Base-by-base conservation (phyloP, 2,888 invertebrate genomes). In the Ptychoptera albimana region DNA sequence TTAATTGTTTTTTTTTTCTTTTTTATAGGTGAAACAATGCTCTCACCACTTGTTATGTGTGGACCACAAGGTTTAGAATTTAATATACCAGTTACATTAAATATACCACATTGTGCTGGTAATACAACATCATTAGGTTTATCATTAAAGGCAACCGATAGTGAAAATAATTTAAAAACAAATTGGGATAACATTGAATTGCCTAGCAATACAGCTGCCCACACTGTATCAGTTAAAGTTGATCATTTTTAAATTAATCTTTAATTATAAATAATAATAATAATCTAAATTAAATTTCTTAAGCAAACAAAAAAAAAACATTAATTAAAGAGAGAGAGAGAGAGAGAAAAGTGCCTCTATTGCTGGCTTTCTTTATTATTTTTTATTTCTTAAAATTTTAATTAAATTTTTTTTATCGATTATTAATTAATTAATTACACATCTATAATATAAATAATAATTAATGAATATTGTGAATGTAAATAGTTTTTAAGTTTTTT, bases 11-110 rank as follows among this genome's bases (percentile, higher is more conserved):
- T 36, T 46, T 43, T 44, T 37, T 41, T 39, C 11, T 39, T 39
- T 39, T 52, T 54, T 63, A 8, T 63, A 91, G 91, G 92, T 77
- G 93, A 94, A 74, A 86, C 88, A 50, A 79, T 93, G 74, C 73
- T 93, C 56, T 89, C 89, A 57, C 93, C 93, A 48, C 73, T 93
- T 57, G 92, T 94, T 58, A 91, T 93, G 86, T 94, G 93, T 70
- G 93, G 94, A 49, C 94, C 94, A 16, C 89, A 89, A 69, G 83
- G 93, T 52, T 75, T 92, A 52, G 81, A 83, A 64, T 94, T 94
- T 69, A 68, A 79, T 48, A 76, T 80, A 60, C 91, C 93, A 43
- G 89, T 93, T 57, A 89, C 93, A 56, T 74, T 94, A 45, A 78
- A 87, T 52, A 80, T 94, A 60, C 94, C 94, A 51, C 92, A 84